Conservation (phyloP, 2,797 vertebrate species). For the Galago senegalensis region DNA sequence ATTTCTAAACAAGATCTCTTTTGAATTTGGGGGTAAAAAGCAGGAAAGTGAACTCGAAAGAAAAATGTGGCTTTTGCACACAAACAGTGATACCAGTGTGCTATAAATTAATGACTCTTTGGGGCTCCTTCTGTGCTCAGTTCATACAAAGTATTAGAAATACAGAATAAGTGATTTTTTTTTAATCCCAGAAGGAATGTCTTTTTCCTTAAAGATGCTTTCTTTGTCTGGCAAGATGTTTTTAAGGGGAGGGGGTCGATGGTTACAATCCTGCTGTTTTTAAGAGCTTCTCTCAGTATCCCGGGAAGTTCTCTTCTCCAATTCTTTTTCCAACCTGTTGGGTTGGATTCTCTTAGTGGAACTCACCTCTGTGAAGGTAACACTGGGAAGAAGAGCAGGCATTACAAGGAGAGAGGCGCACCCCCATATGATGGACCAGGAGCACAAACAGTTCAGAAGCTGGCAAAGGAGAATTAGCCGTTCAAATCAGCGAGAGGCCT, state of each 20-base stretch:
- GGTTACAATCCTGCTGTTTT: slow-evolving; percentile 29
- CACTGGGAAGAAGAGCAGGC: not conserved
- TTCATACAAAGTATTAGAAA: slow-evolving; percentile 79
- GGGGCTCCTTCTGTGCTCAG: slow-evolving; percentile 68
- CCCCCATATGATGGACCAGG: not conserved
- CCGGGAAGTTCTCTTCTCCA: not conserved
- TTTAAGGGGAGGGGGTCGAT: not conserved
- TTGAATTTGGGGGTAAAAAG: slow-evolving; percentile 25
- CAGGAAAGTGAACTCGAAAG: slow-evolving; percentile 45
- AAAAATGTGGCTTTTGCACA: slow-evolving; percentile 62
- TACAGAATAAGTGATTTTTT: slow-evolving; percentile 79
- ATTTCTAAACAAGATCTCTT: slow-evolving; percentile 89
- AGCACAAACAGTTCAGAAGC: not conserved
- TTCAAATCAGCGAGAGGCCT: slow-evolving; percentile 77
- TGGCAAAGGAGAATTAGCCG: slow-evolving; percentile 76
- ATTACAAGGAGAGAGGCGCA: not conserved
- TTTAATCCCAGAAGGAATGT: slow-evolving; percentile 31
- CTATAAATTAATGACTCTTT: slow-evolving; percentile 86
- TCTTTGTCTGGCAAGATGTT: slow-evolving; percentile 45
- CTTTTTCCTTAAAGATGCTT: slow-evolving; percentile 85
- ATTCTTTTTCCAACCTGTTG: slow-evolving; percentile 56
- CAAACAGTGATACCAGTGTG: slow-evolving; percentile 78
- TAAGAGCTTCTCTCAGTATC: slow-evolving; percentile 22
- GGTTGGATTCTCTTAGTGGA: not conserved
- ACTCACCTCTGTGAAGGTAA: not conserved